Conservation (phyloP, 2,113 vertebrate genomes). For the Phocoena sinus region DNA sequence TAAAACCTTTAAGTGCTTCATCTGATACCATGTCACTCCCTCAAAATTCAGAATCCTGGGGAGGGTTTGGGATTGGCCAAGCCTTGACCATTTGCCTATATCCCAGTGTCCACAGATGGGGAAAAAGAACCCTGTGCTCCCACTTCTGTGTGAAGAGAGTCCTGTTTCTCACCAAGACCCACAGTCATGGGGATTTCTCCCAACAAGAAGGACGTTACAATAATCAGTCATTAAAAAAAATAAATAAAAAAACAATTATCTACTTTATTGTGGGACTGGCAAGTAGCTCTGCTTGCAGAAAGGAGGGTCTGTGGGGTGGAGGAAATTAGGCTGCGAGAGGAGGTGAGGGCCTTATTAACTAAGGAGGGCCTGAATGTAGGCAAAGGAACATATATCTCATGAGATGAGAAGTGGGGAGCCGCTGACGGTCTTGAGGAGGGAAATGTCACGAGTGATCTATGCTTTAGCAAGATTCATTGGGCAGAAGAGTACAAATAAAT, state of each 20-base stretch:
- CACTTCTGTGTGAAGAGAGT: rapidly evolving
- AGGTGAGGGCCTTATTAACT: not conserved
- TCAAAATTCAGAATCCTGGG: not conserved
- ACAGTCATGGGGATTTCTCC: not conserved
- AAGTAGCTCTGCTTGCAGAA: not conserved
- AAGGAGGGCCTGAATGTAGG: not conserved
- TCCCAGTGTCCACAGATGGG: rapidly evolving
- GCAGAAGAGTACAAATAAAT: not conserved
- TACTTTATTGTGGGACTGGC: not conserved
- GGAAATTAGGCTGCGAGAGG: not conserved
- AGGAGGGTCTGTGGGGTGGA: not conserved
- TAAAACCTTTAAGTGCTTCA: not conserved
- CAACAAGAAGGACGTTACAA: not conserved
- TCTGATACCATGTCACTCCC: not conserved
- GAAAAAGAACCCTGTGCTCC: not conserved
- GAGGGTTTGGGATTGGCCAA: not conserved
- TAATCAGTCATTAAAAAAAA: not conserved
- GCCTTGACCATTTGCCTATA: not conserved
- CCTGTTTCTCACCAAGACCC: not conserved
- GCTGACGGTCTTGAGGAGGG: not conserved
- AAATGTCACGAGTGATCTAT: not conserved
- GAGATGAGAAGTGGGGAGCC: not conserved
- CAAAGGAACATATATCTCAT: not conserved
- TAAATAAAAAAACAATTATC: not conserved
- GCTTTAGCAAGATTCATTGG: not conserved